Conservation (phyloP, 2,888 invertebrate species). For the Calameuta idolon region DNA sequence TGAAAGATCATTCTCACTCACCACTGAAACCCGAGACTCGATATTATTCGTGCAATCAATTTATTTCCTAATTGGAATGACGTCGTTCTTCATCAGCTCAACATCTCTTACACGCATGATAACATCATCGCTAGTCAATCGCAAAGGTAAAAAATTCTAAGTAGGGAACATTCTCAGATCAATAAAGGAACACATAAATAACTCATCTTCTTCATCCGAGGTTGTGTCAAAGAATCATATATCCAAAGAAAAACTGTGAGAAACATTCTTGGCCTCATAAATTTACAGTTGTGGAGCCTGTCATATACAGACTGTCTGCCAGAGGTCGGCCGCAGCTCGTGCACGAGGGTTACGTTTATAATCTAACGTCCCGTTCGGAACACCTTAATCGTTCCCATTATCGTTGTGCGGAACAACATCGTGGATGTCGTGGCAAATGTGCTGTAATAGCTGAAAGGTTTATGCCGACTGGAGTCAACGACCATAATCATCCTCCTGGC, state of each 20-base stretch:
- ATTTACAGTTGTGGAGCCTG: constrained; percentile 45
- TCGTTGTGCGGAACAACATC: constrained; percentile 55
- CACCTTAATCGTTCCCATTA: constrained; percentile 53
- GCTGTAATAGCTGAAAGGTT: constrained; percentile 55
- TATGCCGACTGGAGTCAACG: constrained; percentile 55
- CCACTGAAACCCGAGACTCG: not conserved
- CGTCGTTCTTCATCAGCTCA: not conserved
- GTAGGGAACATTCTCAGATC: not conserved
- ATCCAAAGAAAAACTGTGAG: not conserved
- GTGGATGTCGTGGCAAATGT: constrained; percentile 55
- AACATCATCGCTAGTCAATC: not conserved
- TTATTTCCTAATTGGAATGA: not conserved
- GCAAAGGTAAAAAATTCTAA: not conserved
- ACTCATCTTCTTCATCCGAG: not conserved
- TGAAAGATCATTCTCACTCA: not conserved
- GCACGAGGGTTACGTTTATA: constrained; percentile 55
- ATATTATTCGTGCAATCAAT: not conserved
- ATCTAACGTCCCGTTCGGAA: constrained; percentile 53
- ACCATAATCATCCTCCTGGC: constrained; percentile 54
- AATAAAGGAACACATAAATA: not conserved
- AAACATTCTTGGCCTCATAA: constrained; percentile 5
- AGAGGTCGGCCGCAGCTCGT: constrained; percentile 53
- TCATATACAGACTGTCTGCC: constrained; percentile 52
- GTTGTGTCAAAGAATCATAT: not conserved
- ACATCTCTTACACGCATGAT: not conserved